phyloP scores from a whole-genome alignment of 2,797 vertebrate species.

The Sparidentex hasta region DNA sequence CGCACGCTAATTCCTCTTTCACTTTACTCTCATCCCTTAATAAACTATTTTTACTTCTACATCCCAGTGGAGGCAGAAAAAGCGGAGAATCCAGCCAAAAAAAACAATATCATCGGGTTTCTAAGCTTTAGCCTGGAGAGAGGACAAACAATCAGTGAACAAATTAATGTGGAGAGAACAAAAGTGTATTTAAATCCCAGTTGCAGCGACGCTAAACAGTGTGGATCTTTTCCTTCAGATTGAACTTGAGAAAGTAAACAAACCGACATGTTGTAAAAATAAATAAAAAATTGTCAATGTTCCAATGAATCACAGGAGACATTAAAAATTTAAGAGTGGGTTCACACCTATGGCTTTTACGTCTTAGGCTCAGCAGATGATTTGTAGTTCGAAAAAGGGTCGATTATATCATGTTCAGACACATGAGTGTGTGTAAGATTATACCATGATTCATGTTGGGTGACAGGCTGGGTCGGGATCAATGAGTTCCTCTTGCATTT shows the following conservation, averaged over 20 bases:
- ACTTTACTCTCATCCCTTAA: constrained; percentile 61
- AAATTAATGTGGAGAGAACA: constrained; percentile 63
- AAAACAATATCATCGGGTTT: constrained; percentile 70
- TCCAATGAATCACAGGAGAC: constrained; percentile 1
- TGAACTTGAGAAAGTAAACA: constrained; percentile 42
- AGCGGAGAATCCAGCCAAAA: constrained; percentile 70
- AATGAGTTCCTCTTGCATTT: constrained; percentile 33
- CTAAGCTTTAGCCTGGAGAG: constrained; percentile 64
- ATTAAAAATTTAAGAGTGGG: constrained; percentile 13
- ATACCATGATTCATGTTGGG: constrained; percentile 26
- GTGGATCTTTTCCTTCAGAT: constrained; percentile 41
- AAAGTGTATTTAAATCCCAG: constrained; percentile 66
- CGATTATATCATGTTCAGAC: constrained; percentile 31
- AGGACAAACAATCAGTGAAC: constrained; percentile 72
- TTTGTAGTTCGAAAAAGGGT: constrained; percentile 24
- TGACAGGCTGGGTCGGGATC: constrained; percentile 29
- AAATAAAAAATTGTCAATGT: neutral
- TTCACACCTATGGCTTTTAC: constrained; percentile 1
- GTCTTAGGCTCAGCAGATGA: constrained; percentile 15
- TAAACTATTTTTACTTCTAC: constrained; percentile 60
- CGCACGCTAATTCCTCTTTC: constrained; percentile 60
- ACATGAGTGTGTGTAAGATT: constrained; percentile 24
- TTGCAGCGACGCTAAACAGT: constrained; percentile 44
- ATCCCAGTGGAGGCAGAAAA: constrained; percentile 58
- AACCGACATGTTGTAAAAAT: neutral